These are phyloP conservation scores for Calcarius lapponicus DNA, from an alignment of 2,797 vertebrate genomes.

Conservation along the genomic window DNA sequence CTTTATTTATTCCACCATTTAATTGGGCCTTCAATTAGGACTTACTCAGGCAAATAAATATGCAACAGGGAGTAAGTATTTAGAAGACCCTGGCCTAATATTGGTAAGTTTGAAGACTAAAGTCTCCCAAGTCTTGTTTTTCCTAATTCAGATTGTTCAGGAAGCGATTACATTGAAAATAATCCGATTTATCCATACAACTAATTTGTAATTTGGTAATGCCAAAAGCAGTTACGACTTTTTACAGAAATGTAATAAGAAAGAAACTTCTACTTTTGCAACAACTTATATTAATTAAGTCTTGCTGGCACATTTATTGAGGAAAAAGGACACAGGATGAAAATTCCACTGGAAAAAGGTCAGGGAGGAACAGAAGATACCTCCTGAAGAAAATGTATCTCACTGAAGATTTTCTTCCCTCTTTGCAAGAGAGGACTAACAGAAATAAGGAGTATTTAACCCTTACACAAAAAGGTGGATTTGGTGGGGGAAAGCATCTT, in stretches of 20 bases:
- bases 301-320: slow-evolving; percentile 36
- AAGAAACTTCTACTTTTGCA: slow-evolving; percentile 9
- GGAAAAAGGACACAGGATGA: slow-evolving; percentile 53
- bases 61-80: not conserved
- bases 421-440: slow-evolving; percentile 54
- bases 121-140: not conserved
- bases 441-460: slow-evolving; percentile 45
- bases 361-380: slow-evolving; percentile 65
- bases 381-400: slow-evolving; percentile 61
- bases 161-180: not conserved
- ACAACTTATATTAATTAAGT: not conserved
- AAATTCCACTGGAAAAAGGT: slow-evolving; percentile 57
- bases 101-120: not conserved
- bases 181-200: not conserved
- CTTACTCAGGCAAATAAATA: not conserved
- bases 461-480: slow-evolving; percentile 51
- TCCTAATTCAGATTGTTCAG: not conserved
- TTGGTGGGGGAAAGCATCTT: slow-evolving; percentile 41
- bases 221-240: not conserved
- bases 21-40: not conserved
- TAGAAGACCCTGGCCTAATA: not conserved
- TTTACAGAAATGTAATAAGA: slow-evolving; percentile 22
- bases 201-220: slow-evolving; percentile 6
- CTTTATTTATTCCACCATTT: not conserved
- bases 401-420: slow-evolving; percentile 44